phyloP scores from a whole-genome alignment of 2,888 invertebrate genomes.

The Embidobia sp. region DNA sequence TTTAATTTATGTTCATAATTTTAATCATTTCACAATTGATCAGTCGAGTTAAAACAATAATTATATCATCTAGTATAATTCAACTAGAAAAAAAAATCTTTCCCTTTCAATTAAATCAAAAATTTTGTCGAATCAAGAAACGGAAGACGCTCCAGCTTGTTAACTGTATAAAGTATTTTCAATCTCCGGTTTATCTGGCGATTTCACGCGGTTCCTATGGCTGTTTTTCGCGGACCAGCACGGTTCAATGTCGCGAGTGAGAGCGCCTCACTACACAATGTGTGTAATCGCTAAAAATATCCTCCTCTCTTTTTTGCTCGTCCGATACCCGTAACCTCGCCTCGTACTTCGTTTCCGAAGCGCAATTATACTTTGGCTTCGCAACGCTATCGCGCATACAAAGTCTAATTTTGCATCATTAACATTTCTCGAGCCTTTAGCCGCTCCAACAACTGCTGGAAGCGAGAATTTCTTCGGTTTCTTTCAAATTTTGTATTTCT shows the following conservation, averaged over 20 bases:
- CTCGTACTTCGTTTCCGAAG: slow-evolving; percentile 56
- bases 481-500: too few species aligned
- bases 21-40: too few species aligned
- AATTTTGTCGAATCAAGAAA: too few species aligned
- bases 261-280: slow-evolving; percentile 77
- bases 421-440: slow-evolving; percentile 45
- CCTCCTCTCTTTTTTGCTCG: slow-evolving; percentile 72
- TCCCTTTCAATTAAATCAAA: too few species aligned
- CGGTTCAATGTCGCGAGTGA: slow-evolving; percentile 75
- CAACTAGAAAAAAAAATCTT: too few species aligned
- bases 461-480: too few species aligned
- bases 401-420: slow-evolving; percentile 62
- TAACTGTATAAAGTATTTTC: too few species aligned
- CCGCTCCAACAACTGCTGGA: slow-evolving; percentile 20
- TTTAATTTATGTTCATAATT: too few species aligned
- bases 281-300: slow-evolving; percentile 81
- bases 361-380: slow-evolving; percentile 62
- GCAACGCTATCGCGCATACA: slow-evolving; percentile 58
- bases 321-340: slow-evolving; percentile 62
- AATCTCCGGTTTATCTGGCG: too few species aligned
- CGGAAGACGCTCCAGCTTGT: too few species aligned
- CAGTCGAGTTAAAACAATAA: too few species aligned
- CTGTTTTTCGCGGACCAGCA: slow-evolving; percentile 20
- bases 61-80: too few species aligned
- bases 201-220: not conserved